A percentile compares a stretch with the other conserved stretches of the same genome.
phyloP scores from a whole-genome alignment of 2,113 vertebrate species.

The Neogale vison region DNA sequence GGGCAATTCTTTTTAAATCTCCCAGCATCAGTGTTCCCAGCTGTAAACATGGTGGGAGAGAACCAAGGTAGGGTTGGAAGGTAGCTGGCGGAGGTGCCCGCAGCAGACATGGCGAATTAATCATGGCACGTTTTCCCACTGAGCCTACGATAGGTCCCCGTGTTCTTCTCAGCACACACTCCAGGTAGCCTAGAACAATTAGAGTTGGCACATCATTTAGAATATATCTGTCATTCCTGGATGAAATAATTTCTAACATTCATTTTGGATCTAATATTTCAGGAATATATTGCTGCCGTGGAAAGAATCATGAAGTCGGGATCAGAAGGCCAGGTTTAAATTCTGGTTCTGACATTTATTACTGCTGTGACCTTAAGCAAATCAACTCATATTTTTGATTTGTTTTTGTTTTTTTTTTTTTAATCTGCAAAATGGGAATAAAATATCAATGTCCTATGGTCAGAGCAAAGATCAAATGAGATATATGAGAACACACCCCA shows the following conservation, averaged over 20 bases:
- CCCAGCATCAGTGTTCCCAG: neutral
- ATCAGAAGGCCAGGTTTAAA: conserved; percentile 61
- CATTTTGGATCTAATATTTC: conserved; percentile 58
- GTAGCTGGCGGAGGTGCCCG: neutral
- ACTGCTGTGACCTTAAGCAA: conserved; percentile 59
- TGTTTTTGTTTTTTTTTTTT: neutral
- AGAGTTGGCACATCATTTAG: conserved; percentile 41
- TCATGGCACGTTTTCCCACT: neutral
- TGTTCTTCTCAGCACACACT: conserved; percentile 22
- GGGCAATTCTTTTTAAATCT: neutral
- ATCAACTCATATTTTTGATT: conserved; percentile 55
- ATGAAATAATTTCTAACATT: conserved; percentile 45
- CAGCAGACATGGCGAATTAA: conserved; percentile 21
- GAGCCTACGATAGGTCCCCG: neutral
- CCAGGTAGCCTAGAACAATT: neutral
- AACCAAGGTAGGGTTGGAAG: neutral
- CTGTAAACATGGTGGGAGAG: neutral
- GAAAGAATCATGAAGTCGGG: conserved; percentile 66
- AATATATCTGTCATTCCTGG: conserved; percentile 7
- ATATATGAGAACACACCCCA: neutral
- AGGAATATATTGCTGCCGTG: conserved; percentile 34
- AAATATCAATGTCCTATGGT: conserved; percentile 3
- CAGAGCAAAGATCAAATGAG: conserved; percentile 24
- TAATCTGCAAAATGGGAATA: conserved; percentile 65
- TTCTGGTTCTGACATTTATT: conserved; percentile 61